These are phyloP conservation scores for Magallana angulata DNA, from an alignment of 1,140 invertebrate species.

Conservation along the genomic window DNA sequence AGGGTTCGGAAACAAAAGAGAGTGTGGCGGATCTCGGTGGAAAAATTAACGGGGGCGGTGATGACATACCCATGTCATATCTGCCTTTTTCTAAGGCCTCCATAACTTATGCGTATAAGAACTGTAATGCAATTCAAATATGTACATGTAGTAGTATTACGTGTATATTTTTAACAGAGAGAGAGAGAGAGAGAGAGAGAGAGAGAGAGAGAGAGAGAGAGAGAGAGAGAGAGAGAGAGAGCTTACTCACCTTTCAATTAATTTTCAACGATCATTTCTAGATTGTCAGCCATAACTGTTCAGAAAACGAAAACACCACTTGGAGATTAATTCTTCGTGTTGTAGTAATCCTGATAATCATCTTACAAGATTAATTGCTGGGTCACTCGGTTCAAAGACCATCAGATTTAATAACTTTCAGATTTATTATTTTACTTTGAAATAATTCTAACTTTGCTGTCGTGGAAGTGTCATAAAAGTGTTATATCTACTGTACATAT, in stretches of 20 bases:
- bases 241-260: not conserved
- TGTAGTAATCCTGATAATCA: not conserved
- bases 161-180: not conserved
- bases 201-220: conserved; percentile 10
- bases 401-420: not conserved
- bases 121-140: too few relatives aligned
- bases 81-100: conserved; percentile 19
- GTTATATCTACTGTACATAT: not conserved
- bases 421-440: not conserved
- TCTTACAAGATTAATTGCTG: not conserved
- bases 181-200: not conserved
- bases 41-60: not conserved
- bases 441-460: not conserved
- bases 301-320: not conserved
- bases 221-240: not conserved
- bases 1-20: conserved; percentile 27
- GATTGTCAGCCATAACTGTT: not conserved
- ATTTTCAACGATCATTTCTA: not conserved
- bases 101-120: not conserved
- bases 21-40: conserved; percentile 22
- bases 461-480: not conserved
- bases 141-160: not conserved
- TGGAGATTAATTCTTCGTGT: not conserved
- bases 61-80: not conserved
- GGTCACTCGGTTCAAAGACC: not conserved